Conservation (phyloP, 1,140 invertebrate species). For the Tetraneura akinire region DNA sequence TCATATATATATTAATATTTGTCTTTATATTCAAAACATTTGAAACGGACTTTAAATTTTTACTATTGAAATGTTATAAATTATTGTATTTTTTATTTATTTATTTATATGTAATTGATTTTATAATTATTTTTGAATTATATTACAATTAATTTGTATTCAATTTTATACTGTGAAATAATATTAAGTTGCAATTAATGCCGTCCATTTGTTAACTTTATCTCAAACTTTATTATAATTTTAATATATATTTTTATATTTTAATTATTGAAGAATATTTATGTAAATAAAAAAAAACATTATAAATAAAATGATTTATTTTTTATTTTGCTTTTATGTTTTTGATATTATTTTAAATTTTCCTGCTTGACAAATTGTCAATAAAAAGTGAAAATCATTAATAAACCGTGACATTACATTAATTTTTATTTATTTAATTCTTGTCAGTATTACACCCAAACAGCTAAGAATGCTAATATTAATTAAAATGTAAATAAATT, state of each 20-base stretch:
- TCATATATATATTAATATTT: too few species aligned
- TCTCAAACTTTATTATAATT: neutral
- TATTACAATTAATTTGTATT: neutral
- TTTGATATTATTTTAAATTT: neutral
- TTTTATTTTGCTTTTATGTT: neutral
- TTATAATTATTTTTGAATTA: too few species aligned
- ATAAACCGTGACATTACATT: neutral
- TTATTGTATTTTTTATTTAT: too few species aligned
- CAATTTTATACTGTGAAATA: neutral
- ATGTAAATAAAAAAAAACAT: constrained; percentile 42
- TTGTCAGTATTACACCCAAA: neutral
- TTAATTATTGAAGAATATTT: neutral
- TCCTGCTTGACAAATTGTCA: constrained; percentile 33
- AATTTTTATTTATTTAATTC: neutral
- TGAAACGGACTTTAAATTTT: too few species aligned
- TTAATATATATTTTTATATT: constrained; percentile 12
- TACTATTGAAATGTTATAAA: too few species aligned
- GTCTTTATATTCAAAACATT: too few species aligned
- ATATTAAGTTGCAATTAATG: constrained; percentile 19
- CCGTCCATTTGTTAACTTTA: constrained; percentile 46
- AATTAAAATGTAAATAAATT: too few species aligned
- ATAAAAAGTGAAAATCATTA: constrained; percentile 38
- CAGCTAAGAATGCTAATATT: constrained; percentile 15
- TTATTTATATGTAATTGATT: too few species aligned
- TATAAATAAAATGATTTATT: neutral